These are phyloP conservation scores for Dipodomys spectabilis DNA, from an alignment of 2,113 vertebrate species.

Conservation along the genomic window DNA sequence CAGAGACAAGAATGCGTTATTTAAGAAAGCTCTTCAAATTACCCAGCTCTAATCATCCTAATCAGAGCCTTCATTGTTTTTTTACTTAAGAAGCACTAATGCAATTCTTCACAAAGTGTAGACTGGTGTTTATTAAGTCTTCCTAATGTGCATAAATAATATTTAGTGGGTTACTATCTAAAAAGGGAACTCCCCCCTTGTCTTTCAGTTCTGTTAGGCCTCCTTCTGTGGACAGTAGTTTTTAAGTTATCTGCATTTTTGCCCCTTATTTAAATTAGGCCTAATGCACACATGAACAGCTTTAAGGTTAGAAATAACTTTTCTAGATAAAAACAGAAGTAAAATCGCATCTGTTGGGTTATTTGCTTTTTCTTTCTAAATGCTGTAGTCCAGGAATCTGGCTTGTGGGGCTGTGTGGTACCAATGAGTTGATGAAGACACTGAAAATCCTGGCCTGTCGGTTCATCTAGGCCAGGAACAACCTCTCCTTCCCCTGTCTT, in stretches of 20 bases:
- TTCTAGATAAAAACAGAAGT: constrained; percentile 35
- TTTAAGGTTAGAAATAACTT: constrained; percentile 53
- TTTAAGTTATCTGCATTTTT: constrained; percentile 24
- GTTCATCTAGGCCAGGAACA: not conserved
- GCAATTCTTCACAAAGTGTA: constrained; percentile 17
- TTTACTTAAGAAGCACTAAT: constrained; percentile 48
- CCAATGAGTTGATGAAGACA: not conserved
- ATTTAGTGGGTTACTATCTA: constrained; percentile 48
- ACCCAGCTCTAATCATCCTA: not conserved
- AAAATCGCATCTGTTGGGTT: constrained; percentile 26
- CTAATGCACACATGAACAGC: constrained; percentile 56
- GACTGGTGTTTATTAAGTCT: constrained; percentile 42
- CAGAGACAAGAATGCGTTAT: not conserved
- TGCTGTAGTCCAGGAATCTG: not conserved
- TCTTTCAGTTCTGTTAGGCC: constrained; percentile 72
- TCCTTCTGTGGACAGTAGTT: not conserved
- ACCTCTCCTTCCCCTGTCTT: not conserved
- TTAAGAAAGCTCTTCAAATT: constrained; percentile 36
- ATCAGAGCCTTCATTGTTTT: not conserved
- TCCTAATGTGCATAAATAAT: constrained; percentile 2
- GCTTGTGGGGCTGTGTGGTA: not conserved
- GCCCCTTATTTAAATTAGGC: constrained; percentile 57
- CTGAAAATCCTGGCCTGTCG: not conserved
- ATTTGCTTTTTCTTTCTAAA: not conserved
- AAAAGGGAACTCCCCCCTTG: constrained; percentile 63